Conservation (phyloP, 1,140 invertebrate genomes). For the Idris sp. region DNA sequence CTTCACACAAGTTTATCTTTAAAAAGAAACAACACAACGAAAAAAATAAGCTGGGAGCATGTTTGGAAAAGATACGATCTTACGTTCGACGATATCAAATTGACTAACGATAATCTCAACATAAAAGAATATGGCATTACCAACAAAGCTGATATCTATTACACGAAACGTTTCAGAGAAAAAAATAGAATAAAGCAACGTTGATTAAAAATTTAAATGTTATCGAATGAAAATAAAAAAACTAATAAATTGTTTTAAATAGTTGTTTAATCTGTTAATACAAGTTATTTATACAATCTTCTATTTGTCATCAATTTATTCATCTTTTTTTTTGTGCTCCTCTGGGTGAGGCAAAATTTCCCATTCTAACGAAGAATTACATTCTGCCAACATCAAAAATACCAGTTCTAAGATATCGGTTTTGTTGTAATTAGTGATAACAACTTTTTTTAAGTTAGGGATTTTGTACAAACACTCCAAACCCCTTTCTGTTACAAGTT, state of each 20-base stretch:
- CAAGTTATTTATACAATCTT: too few relatives aligned
- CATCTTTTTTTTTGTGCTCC: too few relatives aligned
- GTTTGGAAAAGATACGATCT: conserved; percentile 74
- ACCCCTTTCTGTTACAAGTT: conserved; percentile 82
- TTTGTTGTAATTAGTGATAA: conserved; percentile 73
- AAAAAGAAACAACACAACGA: conserved; percentile 68
- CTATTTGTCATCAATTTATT: too few relatives aligned
- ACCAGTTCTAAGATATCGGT: conserved; percentile 78
- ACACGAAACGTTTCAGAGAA: conserved; percentile 67
- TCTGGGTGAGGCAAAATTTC: too few relatives aligned
- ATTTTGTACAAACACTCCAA: conserved; percentile 83
- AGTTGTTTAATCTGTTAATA: too few relatives aligned
- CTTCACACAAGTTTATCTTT: conserved; percentile 71
- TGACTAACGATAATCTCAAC: conserved; percentile 68
- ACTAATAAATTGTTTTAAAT: neutral
- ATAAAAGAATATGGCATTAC: conserved; percentile 72
- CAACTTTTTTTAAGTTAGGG: conserved; percentile 79
- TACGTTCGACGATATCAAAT: conserved; percentile 59
- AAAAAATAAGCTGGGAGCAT: conserved; percentile 76
- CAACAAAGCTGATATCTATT: conserved; percentile 70
- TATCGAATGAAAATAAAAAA: too few relatives aligned
- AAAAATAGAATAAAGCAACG: conserved; percentile 62
- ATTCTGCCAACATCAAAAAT: conserved; percentile 80
- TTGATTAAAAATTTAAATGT: conserved; percentile 1
- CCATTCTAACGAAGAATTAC: conserved; percentile 65